Evolutionary conservation across 2,113 vertebrate genomes (phyloP).

Genomic region (Phaethornis superciliosus): DNA sequence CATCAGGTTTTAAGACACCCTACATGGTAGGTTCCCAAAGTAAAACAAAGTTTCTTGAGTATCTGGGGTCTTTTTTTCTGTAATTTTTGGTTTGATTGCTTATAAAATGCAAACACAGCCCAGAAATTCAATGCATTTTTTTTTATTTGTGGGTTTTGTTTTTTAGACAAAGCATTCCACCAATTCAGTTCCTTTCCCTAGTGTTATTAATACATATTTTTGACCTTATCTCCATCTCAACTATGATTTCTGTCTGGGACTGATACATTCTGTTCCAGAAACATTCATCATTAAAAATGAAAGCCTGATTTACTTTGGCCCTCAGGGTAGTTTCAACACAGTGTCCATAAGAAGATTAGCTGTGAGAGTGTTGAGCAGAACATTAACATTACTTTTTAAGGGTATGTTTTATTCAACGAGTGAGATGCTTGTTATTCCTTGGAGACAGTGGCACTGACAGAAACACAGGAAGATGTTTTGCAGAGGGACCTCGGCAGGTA

Average conservation of each 20-base stretch:
- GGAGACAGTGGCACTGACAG: conserved; percentile 25
- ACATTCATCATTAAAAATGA: conserved; percentile 60
- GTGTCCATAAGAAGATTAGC: conserved; percentile 55
- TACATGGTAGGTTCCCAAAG: neutral
- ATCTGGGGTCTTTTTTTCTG: neutral
- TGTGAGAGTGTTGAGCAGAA: conserved; percentile 4
- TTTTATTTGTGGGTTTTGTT: neutral
- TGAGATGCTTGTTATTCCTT: conserved; percentile 49
- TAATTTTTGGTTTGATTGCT: conserved; percentile 2
- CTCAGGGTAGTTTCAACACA: conserved; percentile 36
- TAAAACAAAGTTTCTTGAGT: neutral
- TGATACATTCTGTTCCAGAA: conserved; percentile 63
- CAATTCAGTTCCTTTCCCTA: neutral
- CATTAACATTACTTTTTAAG: conserved; percentile 71
- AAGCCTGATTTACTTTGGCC: conserved; percentile 67
- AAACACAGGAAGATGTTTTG: conserved; percentile 6
- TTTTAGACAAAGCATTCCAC: conserved; percentile 8
- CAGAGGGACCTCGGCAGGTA: neutral
- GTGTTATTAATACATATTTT: conserved; percentile 48
- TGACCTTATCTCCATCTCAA: conserved; percentile 52
- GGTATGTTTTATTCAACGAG: conserved; percentile 60
- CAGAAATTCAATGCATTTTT: neutral
- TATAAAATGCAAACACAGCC: neutral
- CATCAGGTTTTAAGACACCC: neutral
- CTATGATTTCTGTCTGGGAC: conserved; percentile 57